Evolutionary conservation across 2,888 invertebrate species (phyloP).

Genomic region (Tetranychus truncatus): DNA sequence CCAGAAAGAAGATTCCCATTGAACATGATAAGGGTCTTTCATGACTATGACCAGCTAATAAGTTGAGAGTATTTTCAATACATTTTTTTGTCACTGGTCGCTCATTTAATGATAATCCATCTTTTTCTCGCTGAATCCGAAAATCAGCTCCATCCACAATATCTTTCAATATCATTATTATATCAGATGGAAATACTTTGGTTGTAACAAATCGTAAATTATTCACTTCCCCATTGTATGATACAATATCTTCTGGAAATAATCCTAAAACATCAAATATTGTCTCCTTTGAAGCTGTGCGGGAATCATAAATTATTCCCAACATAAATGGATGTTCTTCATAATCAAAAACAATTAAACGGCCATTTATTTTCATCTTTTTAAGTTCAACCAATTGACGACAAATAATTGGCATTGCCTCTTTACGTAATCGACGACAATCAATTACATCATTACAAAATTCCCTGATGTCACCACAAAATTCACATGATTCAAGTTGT

Average conservation of each 20-base stretch:
- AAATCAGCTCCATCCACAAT: background rate
- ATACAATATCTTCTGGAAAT: background rate
- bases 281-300: background rate
- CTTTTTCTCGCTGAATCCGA: background rate
- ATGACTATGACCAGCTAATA: background rate
- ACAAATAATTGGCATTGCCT: slow-evolving; percentile 1
- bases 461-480: background rate
- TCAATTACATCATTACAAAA: background rate
- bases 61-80: background rate
- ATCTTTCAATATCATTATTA: background rate
- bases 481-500: background rate
- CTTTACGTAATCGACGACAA: background rate
- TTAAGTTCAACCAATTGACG: background rate
- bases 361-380: background rate
- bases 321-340: background rate
- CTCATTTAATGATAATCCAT: background rate
- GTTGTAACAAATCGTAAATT: background rate
- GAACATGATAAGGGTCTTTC: background rate
- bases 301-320: background rate
- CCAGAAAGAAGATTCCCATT: background rate
- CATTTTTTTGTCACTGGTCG: background rate
- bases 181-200: background rate
- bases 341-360: background rate
- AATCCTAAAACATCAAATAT: background rate
- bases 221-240: background rate